Evolutionary conservation across 2,888 invertebrate genomes (phyloP), one percentile per base, ranked within the genome.

Genomic region (Pedicia rivosa): DNA sequence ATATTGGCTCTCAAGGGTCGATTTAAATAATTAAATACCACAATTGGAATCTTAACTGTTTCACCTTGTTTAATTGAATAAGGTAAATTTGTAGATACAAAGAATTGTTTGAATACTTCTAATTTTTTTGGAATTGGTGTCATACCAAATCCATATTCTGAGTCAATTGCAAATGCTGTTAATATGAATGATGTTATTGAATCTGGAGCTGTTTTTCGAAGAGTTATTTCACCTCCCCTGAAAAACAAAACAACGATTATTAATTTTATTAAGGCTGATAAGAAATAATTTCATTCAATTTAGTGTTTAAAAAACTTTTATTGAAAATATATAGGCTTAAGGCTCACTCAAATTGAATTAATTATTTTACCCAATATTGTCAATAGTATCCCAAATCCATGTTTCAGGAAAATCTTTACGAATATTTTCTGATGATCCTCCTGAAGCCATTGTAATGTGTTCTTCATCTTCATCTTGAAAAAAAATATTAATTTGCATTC

Each of bases 21-120:
- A 10, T 77, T 73, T 62, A 87, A 68, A 49, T 92, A 86, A 58
- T 92, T 97, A 58, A 83, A 87, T 7, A 95, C 73, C 3, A 86
- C 78, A 9, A 87, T 76, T 32, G 92, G 82, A 36, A 92, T 71
- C 0, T 88, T 79, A 37, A 97, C 70, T 7, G 83, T 78, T 66
- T 98, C 98, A 16, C 91, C 92, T 43, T 78, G 71, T 48, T 87
- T 80, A 10, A 97, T 74, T 0, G 83, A 78, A 48, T 84, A 81
- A 0, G 97, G 97, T 34, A 95, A 62, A 53, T 91, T 84, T 7
- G 90, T 68, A 6, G 78, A 74, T 29, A 94, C 73, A 46, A 84
- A 83, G 55, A 97, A 86, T 8, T 80, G 78, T 47, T 81, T 75
- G 58, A 82, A 80, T 1, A 86, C 80, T 55, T 72, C 73, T 36